Base-by-base conservation (phyloP, 2,113 vertebrate species). In the Sander vitreus region DNA sequence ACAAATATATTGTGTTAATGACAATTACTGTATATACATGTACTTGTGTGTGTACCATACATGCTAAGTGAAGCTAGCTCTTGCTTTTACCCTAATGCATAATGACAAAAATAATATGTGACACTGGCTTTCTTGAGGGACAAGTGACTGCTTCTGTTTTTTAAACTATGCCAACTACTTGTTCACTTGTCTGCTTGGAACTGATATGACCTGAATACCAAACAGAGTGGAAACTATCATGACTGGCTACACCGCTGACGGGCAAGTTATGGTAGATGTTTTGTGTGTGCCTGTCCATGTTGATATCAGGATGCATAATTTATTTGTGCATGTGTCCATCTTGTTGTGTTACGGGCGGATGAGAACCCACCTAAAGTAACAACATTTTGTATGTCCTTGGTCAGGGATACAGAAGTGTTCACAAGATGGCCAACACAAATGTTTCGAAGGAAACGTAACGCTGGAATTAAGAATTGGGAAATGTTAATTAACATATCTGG, bases 161-260 rank as follows among this genome's bases (percentile, higher is more conserved):
- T 76, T 80, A 64, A 82, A 87, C 72, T 25, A 73, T 82, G 81
- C 68, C 83, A 82, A 60, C 72, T 50, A 79, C 73, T 63, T 82
- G 66, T 84, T 85, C 86, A 91, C 78, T 88, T 79, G 73, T 84
- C 77, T 86, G 81, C 45, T 75, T 78, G 83, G 77, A 83, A 83
- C 59, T 58, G 79, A 86, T 80, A 58, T 69, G 86, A 87, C 92
- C 91, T 87, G 89, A 91, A 93, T 90, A 87, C 33, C 78, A 89
- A 92, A 65, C 80, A 86, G 87, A 78, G 81, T 87, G 80, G 82
- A 93, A 92, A 83, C 81, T 54, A 87, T 65, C 67, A 72, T 62
- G 77, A 82, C 74, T 62, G 71, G 60, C 73, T 60, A 81, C 60
- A 70, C 45, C 43, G 79, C 84, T 85, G 89, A 90, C 33, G 36